These are phyloP conservation scores for Conus ventricosus DNA, from an alignment of 1,140 invertebrate genomes.

Conservation along the genomic window DNA sequence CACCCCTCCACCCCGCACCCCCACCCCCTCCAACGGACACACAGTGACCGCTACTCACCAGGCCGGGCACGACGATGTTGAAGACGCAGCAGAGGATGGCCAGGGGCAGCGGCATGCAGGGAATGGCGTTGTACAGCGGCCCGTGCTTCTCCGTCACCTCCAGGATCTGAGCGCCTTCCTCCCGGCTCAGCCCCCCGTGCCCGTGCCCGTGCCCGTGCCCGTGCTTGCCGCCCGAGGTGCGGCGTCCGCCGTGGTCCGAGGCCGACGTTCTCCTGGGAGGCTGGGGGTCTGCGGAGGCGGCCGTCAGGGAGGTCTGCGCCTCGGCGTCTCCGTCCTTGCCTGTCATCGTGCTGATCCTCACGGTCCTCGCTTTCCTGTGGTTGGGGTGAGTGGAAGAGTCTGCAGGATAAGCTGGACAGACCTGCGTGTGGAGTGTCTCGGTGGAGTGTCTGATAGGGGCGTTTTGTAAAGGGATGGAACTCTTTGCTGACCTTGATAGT, in stretches of 20 bases:
- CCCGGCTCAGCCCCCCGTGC: slow-evolving; percentile 17
- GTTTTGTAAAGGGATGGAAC: too few species aligned
- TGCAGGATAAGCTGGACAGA: too few species aligned
- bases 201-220: slow-evolving; percentile 21
- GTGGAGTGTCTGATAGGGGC: too few species aligned
- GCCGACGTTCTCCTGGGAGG: slow-evolving; percentile 87
- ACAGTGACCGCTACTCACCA: slow-evolving; percentile 68
- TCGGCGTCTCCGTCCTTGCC: not conserved
- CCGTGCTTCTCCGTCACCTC: slow-evolving; percentile 76
- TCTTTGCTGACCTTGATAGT: too few species aligned
- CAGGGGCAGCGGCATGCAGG: slow-evolving; percentile 75
- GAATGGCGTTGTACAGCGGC: slow-evolving; percentile 76
- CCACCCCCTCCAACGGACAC: not conserved
- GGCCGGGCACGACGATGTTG: slow-evolving; percentile 76
- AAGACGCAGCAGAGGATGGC: slow-evolving; percentile 75
- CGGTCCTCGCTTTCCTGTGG: too few species aligned
- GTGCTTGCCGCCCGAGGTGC: slow-evolving; percentile 67
- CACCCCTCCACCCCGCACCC: not conserved
- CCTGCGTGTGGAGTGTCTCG: too few species aligned
- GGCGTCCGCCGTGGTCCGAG: slow-evolving; percentile 94
- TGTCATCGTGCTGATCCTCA: not conserved
- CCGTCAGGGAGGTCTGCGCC: slow-evolving; percentile 4
- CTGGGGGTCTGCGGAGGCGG: not conserved
- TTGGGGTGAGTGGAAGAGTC: too few species aligned
- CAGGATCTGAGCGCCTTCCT: slow-evolving; percentile 68